Evolutionary conservation across 2,888 invertebrate species (phyloP), one percentile per base, ranked within the genome.

Genomic region (Epinotia demarniana): DNA sequence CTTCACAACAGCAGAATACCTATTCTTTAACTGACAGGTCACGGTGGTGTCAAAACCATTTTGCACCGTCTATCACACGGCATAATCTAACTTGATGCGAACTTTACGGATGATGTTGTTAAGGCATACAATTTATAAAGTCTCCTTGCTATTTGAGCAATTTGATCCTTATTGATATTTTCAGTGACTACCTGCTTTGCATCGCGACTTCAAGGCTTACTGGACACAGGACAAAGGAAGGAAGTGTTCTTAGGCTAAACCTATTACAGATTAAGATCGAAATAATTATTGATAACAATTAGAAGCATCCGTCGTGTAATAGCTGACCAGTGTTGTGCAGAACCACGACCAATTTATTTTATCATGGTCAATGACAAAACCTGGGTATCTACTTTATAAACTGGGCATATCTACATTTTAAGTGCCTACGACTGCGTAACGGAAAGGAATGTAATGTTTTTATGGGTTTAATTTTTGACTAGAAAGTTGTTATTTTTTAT

Each of bases 211-310:
- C 57, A 57, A 8, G 57, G 57, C 11, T 57, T 19, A 11, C 12
- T n/a, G 53, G 53, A 53, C 53, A 19, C 66, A 53, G 53, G 66
- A 66, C 66, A 66, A 66, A 66, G 53, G 53, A 53, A 66, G 66
- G 66, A 55, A 66, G 27, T 66, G 9, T 3, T 2, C 23, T 23
- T 6, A 62, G 43, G 39, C 57, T 23, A 19, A 57, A 57, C 12
- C 62, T 12, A 33, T 53, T 53, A 64, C 8, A 23, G 64, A 53
- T 66, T 61, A n/a, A 61, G 18, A 66, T 49, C 18, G 39, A n/a
- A 39, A 23, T 27, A 53, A 66, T 66, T 27, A 66, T n/a, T 16
- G 66, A 64, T 66, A 53, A 18, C 11, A n/a, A 33, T 53, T 66
- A 18, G 12, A 4, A 53, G 5, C 49, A 53, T 53, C 66, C 33